Conservation (phyloP, 2,113 vertebrate species). For the Scolopax mira region DNA sequence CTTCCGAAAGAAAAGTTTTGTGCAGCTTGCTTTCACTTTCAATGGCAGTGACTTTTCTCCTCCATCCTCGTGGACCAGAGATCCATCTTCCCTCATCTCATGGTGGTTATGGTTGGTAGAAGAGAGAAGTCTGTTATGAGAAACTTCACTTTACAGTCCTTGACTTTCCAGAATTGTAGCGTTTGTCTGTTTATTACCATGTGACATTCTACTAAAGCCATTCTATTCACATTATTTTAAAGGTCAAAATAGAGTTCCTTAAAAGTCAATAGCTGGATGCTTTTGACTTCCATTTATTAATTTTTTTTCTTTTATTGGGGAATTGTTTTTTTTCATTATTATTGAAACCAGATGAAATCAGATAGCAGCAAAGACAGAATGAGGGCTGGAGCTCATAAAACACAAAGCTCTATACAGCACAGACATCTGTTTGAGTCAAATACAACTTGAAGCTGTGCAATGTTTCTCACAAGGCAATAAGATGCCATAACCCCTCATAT, state of each 20-base stretch:
- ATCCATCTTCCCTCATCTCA: background rate
- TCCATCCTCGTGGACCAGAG: background rate
- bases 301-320: background rate
- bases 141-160: background rate
- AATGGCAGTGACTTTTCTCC: background rate
- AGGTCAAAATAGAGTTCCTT: background rate
- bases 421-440: constrained; percentile 1
- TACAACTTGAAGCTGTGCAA: background rate
- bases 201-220: background rate
- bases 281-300: background rate
- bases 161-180: background rate
- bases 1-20: background rate
- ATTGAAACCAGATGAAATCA: background rate
- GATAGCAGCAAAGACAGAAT: background rate
- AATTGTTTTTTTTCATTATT: background rate
- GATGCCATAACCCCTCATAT: constrained; percentile 28
- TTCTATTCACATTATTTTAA: background rate
- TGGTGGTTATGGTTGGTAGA: background rate
- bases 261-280: background rate
- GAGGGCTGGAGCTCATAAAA: background rate
- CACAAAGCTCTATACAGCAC: background rate
- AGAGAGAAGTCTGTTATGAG: background rate
- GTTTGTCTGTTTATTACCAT: background rate
- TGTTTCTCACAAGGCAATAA: constrained; percentile 23
- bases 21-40: background rate